These are phyloP conservation scores for Himantopus leucocephalus DNA, from an alignment of 2,113 vertebrate genomes.

Conservation along the genomic window DNA sequence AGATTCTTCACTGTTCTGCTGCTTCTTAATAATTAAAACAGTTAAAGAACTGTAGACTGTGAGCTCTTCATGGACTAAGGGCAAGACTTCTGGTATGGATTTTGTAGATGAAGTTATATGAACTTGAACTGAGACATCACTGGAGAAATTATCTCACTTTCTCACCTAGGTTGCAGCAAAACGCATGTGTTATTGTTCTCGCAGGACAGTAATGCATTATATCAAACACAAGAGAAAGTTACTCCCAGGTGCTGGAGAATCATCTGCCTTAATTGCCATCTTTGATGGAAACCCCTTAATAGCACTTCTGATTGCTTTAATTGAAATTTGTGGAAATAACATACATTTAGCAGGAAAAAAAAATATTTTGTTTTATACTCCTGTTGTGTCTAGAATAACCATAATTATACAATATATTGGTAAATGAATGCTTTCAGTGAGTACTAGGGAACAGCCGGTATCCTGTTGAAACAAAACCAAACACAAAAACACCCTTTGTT, in stretches of 20 bases:
- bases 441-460: not conserved
- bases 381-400: not conserved
- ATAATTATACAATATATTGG: not conserved
- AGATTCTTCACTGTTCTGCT: not conserved
- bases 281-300: not conserved
- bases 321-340: slow-evolving; percentile 2
- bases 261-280: slow-evolving; percentile 3
- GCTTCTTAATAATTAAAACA: not conserved
- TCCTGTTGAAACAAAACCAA: not conserved
- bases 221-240: not conserved
- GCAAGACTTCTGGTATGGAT: not conserved
- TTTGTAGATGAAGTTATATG: not conserved
- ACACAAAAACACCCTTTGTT: not conserved
- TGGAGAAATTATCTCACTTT: not conserved
- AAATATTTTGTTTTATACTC: not conserved
- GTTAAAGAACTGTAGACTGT: not conserved
- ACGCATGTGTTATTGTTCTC: not conserved
- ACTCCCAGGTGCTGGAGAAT: not conserved
- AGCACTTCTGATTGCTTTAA: slow-evolving; percentile 11
- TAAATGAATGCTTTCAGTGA: not conserved
- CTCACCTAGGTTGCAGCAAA: not conserved
- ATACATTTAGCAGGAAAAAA: not conserved
- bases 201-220: not conserved
- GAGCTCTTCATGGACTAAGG: not conserved
- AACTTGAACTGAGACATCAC: not conserved